phyloP scores from a whole-genome alignment of 2,888 invertebrate species.

The Scotopteryx bipunctaria region DNA sequence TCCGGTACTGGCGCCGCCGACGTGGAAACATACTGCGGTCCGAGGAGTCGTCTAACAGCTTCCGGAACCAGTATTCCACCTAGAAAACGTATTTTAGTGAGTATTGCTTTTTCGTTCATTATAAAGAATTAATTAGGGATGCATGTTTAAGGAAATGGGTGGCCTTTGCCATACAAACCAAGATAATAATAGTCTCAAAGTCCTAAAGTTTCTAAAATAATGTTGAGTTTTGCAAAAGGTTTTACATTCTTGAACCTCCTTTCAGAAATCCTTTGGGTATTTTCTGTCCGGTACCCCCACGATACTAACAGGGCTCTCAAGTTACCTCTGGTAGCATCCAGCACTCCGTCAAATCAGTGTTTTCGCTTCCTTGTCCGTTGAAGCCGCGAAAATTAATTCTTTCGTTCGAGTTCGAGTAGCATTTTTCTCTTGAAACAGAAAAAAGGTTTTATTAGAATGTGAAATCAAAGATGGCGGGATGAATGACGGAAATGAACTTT shows the following conservation, averaged over 20 bases:
- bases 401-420: conserved; percentile 68
- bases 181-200: too few species aligned
- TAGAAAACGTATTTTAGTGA: conserved; percentile 32
- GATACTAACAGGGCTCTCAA: background rate
- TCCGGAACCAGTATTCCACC: conserved; percentile 79
- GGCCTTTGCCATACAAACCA: too few species aligned
- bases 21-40: conserved; percentile 64
- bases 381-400: conserved; percentile 58
- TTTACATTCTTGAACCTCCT: background rate
- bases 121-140: too few species aligned
- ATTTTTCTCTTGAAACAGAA: conserved; percentile 67
- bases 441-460: conserved; percentile 27
- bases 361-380: conserved; percentile 69
- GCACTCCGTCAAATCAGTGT: conserved; percentile 80
- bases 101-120: background rate
- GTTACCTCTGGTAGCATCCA: conserved; percentile 84
- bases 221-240: too few species aligned
- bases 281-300: background rate
- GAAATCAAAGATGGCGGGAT: conserved; percentile 15
- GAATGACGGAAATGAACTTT: conserved; percentile 13
- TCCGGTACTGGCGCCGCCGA: conserved; percentile 69
- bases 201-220: too few species aligned
- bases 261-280: background rate
- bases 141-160: too few species aligned
- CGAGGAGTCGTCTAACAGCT: conserved; percentile 67